These are phyloP conservation scores for Panthera uncia DNA, from an alignment of 2,113 vertebrate genomes.

Conservation along the genomic window DNA sequence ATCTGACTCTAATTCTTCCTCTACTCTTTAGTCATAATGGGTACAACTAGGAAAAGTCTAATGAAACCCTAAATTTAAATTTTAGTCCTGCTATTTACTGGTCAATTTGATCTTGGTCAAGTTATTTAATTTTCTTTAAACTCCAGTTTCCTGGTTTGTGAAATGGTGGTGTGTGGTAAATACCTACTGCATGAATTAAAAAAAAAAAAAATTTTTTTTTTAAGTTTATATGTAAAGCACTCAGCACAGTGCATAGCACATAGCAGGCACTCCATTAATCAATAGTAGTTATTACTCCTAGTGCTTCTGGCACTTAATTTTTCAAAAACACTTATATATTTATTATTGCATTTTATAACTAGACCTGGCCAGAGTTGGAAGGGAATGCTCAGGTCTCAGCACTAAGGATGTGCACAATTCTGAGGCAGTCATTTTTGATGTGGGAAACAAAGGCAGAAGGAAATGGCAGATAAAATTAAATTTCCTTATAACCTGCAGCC, in stretches of 20 bases:
- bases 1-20: background rate
- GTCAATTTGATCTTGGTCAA: background rate
- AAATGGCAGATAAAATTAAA: too few species aligned
- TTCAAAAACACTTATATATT: constrained; percentile 37
- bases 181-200: background rate
- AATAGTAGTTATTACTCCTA: background rate
- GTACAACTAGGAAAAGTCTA: constrained; percentile 8
- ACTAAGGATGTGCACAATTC: background rate
- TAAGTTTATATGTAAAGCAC: background rate
- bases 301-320: constrained; percentile 19
- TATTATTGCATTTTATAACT: background rate
- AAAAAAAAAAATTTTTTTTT: too few species aligned
- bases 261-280: background rate
- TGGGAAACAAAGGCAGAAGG: too few species aligned
- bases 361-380: background rate
- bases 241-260: constrained; percentile 2
- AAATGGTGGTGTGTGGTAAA: background rate
- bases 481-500: too few species aligned
- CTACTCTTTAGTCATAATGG: background rate
- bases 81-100: background rate
- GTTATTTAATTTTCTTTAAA: constrained; percentile 35
- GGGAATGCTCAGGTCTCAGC: background rate
- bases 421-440: background rate
- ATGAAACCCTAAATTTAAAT: background rate
- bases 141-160: background rate